Percentiles rank a stretch among this genome's conserved stretches.
These are phyloP conservation scores for Aspidiotus destructor DNA, from an alignment of 2,888 invertebrate genomes.

Conservation along the genomic window DNA sequence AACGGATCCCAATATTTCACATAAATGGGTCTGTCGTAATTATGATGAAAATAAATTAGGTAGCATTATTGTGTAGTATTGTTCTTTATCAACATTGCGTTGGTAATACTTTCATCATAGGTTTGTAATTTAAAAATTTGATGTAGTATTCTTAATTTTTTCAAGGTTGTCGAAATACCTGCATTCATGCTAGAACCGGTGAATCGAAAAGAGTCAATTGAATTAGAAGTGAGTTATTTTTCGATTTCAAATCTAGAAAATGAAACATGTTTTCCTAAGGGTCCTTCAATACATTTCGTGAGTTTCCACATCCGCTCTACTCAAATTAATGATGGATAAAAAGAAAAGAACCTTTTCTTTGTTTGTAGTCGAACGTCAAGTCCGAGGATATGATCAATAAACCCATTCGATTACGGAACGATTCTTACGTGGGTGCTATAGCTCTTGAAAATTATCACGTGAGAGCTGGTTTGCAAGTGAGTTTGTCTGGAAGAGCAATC, in stretches of 20 bases:
- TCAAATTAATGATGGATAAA: no score
- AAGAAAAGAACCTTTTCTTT: no score
- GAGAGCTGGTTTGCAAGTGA: constrained; percentile 69
- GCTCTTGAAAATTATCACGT: constrained; percentile 68
- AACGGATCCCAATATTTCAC: no score
- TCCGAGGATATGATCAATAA: constrained; percentile 6
- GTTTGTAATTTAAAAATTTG: no score
- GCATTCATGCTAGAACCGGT: constrained; percentile 59
- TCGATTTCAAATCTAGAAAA: background rate
- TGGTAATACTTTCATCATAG: no score
- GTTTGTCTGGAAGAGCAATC: constrained; percentile 8
- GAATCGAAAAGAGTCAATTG: constrained; percentile 34
- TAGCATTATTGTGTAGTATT: no score
- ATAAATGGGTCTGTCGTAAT: no score
- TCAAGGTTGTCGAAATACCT: constrained; percentile 59
- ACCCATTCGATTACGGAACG: constrained; percentile 55
- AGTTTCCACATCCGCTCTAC: no score
- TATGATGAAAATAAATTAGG: no score
- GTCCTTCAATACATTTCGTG: no score
- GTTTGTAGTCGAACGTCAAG: no score
- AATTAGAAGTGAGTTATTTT: constrained; percentile 30
- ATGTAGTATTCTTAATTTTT: background rate
- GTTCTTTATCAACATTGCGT: no score
- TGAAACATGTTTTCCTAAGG: background rate
- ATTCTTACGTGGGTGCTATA: constrained; percentile 77